A percentile compares a stretch with the other conserved stretches of the same genome.
Evolutionary conservation across 2,113 vertebrate species (phyloP).

Genomic region (Euleptes europaea): DNA sequence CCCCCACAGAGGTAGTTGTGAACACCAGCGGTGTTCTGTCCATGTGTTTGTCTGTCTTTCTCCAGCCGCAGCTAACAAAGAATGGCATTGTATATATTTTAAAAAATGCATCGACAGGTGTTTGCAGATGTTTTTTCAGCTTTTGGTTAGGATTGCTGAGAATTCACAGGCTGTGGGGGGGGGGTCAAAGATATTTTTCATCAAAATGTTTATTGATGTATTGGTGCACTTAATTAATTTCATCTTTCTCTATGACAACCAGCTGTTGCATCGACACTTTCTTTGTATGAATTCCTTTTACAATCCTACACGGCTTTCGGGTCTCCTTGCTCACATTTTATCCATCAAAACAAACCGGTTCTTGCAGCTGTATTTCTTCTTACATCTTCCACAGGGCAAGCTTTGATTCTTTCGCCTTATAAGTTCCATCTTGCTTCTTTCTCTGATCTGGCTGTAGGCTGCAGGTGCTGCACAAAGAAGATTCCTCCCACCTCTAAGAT

Average conservation of each 20-base stretch:
- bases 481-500: constrained; percentile 2
- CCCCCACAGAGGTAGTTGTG: no score
- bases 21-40: no score
- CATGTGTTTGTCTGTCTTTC: no score
- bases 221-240: background rate
- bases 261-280: background rate
- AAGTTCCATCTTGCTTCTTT: background rate
- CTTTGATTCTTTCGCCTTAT: background rate
- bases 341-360: background rate
- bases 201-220: no score
- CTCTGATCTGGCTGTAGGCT: background rate
- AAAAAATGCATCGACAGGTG: no score
- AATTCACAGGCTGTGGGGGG: no score
- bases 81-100: no score
- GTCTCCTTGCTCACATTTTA: background rate
- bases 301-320: background rate
- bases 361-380: background rate
- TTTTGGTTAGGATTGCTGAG: no score
- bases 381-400: background rate
- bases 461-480: background rate
- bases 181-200: no score
- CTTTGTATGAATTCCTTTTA: no score
- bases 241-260: background rate
- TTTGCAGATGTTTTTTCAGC: no score
- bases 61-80: no score